These are phyloP conservation scores for Platichthys stellatus DNA, from an alignment of 2,113 vertebrate species.

Conservation along the genomic window DNA sequence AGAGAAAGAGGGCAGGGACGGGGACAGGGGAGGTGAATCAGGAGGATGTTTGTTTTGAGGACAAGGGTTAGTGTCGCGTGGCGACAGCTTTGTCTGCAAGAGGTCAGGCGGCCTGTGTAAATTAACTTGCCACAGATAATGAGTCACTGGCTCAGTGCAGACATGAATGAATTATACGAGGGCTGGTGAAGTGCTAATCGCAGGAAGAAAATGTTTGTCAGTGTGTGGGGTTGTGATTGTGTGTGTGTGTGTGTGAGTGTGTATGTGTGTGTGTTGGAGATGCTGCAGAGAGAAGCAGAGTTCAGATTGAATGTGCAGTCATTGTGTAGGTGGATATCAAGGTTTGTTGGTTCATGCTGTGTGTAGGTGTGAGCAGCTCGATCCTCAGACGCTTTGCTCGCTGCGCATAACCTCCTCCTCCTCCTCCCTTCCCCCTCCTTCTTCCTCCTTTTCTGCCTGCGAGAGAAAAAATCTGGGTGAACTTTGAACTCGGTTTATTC, in stretches of 20 bases:
- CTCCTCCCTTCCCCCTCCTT: no score
- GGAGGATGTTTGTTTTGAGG: conserved; percentile 34
- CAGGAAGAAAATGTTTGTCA: conserved; percentile 21
- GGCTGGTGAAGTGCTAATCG: conserved; percentile 17
- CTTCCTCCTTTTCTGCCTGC: neutral
- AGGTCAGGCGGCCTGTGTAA: no score
- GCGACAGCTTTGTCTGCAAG: no score
- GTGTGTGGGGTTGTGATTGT: conserved; percentile 1
- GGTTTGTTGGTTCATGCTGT: conserved; percentile 48
- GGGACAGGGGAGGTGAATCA: conserved; percentile 44
- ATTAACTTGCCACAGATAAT: conserved; percentile 19
- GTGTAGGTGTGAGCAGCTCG: conserved; percentile 60
- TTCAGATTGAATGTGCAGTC: conserved; percentile 43
- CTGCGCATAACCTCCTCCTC: conserved; percentile 24
- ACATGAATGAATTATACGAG: no score
- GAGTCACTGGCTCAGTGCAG: conserved; percentile 16
- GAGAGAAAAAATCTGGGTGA: conserved; percentile 23
- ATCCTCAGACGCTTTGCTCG: conserved; percentile 36
- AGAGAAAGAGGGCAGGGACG: conserved; percentile 65
- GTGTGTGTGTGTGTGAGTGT: neutral
- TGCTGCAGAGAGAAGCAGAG: conserved; percentile 1
- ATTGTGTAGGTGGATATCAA: conserved; percentile 62
- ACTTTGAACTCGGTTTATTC: conserved; percentile 31
- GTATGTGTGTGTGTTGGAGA: conserved; percentile 24
- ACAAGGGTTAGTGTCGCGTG: neutral